Evolutionary conservation across 2,797 vertebrate species (phyloP), one percentile per base, ranked within the genome.

Genomic region (Sorex maritimensis): DNA sequence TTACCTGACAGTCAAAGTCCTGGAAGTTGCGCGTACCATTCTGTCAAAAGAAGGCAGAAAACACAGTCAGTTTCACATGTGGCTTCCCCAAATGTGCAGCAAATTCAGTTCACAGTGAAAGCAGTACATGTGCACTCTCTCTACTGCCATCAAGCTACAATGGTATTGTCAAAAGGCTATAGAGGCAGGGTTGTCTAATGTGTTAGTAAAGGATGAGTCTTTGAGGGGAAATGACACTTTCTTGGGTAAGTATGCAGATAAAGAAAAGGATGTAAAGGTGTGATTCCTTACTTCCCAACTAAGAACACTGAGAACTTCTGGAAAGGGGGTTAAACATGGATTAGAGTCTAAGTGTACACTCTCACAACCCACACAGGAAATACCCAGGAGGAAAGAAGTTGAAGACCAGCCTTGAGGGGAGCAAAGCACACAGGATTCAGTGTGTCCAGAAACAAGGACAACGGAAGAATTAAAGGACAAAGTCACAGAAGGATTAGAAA

Each of bases 1-100:
- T 98, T 98, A 99, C 99, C 99, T 99, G 99, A 96, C 99, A 99
- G 97, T 99, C 98, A 58, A 99, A 99, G 97, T 99, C 99, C 98
- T 99, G 99, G 96, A 99, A 99, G 95, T 99, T 99, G 93, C 98
- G 98, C 93, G 98, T 97, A 2, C 97, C 98, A 68, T 99, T 99
- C 99, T 99, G 98, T 96, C 97, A 94, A 98, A 68, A 97, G 97
- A 97, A 96, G 95, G 88, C 94, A 72, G 90, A 96, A 93, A 97
- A 71, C 46, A 85, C 23, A 96, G 88, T 93, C 75, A 96, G 81
- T 95, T 55, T 97, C 97, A 92, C 90, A 49, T 24, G 4, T 90
- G 90, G 91, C 81, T 88, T 68, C 41, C 80, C 78, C 95, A 74
- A 95, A 95, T n/a, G 72, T 88, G 4, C 55, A 96, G 84, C 88